A percentile compares a stretch with the other conserved stretches of the same genome.
These are phyloP conservation scores for Sciurus niger DNA, from an alignment of 2,113 vertebrate species.

Conservation along the genomic window DNA sequence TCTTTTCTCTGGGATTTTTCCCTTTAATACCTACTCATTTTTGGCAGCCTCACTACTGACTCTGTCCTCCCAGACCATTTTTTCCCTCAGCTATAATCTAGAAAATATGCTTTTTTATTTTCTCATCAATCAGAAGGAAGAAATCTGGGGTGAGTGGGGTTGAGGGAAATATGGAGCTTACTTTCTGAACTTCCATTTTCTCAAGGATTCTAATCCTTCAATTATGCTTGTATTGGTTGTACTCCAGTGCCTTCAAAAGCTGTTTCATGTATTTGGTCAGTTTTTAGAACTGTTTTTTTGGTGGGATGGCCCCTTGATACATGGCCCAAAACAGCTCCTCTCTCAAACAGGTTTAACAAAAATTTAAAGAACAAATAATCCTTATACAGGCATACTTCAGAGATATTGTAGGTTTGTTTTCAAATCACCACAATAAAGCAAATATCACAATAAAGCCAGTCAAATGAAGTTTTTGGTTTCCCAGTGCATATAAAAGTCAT, in stretches of 20 bases:
- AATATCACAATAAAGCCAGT: not conserved
- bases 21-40: slow-evolving; percentile 7
- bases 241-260: not conserved
- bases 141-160: not conserved
- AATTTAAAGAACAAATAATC: not conserved
- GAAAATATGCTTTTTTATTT: slow-evolving; percentile 1
- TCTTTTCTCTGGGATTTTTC: slow-evolving; percentile 22
- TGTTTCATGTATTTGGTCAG: not conserved
- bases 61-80: not conserved
- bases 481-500: not conserved
- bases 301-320: not conserved
- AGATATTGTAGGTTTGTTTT: not conserved
- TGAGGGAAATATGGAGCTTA: not conserved
- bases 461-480: not conserved
- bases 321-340: not conserved
- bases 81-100: not conserved
- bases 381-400: not conserved
- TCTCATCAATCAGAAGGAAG: not conserved
- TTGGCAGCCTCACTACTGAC: not conserved
- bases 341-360: slow-evolving; percentile 32
- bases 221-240: not conserved
- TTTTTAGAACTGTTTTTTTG: slow-evolving; percentile 13
- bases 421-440: not conserved
- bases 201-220: not conserved
- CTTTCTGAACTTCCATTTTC: not conserved